Conservation (phyloP, 1,140 invertebrate genomes). For the Hypothenemus hampei region DNA sequence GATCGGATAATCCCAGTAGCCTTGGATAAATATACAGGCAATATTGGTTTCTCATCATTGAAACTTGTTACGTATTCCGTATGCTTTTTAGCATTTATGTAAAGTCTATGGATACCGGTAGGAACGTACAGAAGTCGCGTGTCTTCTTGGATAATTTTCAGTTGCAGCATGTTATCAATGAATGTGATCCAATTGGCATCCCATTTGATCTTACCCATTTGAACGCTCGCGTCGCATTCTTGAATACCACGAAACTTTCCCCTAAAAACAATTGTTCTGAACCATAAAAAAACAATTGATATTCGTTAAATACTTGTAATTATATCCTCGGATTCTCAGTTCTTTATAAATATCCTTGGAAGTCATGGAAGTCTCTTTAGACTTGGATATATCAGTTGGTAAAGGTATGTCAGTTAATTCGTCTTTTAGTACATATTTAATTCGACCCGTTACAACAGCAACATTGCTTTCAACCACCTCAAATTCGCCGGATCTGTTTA, state of each 20-base stretch:
- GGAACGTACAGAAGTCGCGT: conserved; percentile 74
- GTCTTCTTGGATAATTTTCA: conserved; percentile 72
- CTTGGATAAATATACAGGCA: conserved; percentile 49
- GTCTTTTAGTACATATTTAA: not conserved
- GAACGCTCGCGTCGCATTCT: conserved; percentile 8
- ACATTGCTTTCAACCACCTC: conserved; percentile 52
- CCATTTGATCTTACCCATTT: conserved; percentile 55
- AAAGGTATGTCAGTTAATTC: not conserved
- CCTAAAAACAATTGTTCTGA: conserved; percentile 1
- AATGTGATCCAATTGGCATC: conserved; percentile 84
- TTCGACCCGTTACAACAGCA: conserved; percentile 68
- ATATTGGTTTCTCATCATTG: conserved; percentile 45
- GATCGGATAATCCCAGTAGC: conserved; percentile 46
- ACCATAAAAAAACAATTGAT: not conserved
- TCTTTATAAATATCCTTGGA: conserved; percentile 89
- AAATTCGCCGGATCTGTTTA: conserved; percentile 79
- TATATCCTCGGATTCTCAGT: conserved; percentile 82
- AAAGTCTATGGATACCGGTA: conserved; percentile 73
- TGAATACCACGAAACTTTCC: conserved; percentile 3
- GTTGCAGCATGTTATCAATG: conserved; percentile 89
- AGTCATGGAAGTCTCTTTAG: conserved; percentile 3
- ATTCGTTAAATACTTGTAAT: conserved; percentile 72
- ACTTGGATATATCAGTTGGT: not conserved
- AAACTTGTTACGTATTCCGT: conserved; percentile 49
- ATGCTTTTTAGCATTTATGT: conserved; percentile 71